Conservation (phyloP, 2,888 invertebrate species). For the Coleophora flavipennella region DNA sequence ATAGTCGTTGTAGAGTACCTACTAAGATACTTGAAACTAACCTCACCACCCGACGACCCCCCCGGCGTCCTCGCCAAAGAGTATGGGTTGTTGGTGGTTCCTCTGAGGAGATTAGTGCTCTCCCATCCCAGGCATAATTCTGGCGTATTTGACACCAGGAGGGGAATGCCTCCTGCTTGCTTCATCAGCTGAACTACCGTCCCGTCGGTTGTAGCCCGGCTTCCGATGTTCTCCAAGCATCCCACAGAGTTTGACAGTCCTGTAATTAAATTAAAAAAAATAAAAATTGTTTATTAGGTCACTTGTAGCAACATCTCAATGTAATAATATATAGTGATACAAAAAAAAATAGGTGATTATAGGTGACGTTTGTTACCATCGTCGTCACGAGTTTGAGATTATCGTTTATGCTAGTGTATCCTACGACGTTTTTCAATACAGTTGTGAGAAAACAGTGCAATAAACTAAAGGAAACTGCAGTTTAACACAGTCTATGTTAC, state of each 20-base stretch:
- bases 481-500: too few relatives aligned
- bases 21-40: conserved; percentile 34
- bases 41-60: conserved; percentile 93
- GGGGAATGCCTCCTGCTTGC: conserved; percentile 83
- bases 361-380: too few relatives aligned
- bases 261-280: too few relatives aligned
- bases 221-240: conserved; percentile 52
- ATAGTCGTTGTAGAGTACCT: too few relatives aligned
- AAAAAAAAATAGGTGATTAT: too few relatives aligned
- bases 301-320: too few relatives aligned
- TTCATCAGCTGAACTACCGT: conserved; percentile 74
- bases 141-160: conserved; percentile 88
- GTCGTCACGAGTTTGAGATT: too few relatives aligned
- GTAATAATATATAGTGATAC: too few relatives aligned
- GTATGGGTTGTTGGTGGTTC: conserved; percentile 88
- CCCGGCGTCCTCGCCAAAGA: conserved; percentile 81
- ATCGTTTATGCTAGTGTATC: too few relatives aligned
- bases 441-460: too few relatives aligned
- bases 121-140: conserved; percentile 93
- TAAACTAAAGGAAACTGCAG: too few relatives aligned
- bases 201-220: conserved; percentile 77
- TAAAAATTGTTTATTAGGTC: not conserved
- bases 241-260: conserved; percentile 82
- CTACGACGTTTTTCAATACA: too few relatives aligned
- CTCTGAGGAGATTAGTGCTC: conserved; percentile 83